phyloP scores from a whole-genome alignment of 2,797 vertebrate genomes.

The Syngnathus rostellatus region DNA sequence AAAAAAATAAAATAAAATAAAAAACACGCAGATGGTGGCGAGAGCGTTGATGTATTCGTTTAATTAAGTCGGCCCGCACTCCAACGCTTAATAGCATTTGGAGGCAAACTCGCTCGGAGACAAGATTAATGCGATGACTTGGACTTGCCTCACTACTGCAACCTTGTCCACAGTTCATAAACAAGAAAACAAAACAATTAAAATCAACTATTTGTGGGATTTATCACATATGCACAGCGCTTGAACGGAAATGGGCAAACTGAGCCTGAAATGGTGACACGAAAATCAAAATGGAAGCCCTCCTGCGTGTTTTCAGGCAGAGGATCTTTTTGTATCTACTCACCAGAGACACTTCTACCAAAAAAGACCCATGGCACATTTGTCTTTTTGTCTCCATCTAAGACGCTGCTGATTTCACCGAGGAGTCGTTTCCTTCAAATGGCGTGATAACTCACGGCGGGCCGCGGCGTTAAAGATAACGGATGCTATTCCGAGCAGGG shows the following conservation, averaged over 20 bases:
- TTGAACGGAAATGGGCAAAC: background rate
- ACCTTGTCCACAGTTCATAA: background rate
- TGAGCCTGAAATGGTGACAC: background rate
- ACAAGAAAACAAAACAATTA: background rate
- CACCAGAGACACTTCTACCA: no score
- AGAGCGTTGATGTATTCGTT: constrained; percentile 4
- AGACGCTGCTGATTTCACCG: constrained; percentile 3
- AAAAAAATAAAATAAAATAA: background rate
- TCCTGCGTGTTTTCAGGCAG: background rate
- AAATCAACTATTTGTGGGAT: background rate
- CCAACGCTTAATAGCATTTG: constrained; percentile 4
- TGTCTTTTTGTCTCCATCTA: background rate
- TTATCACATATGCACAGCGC: background rate
- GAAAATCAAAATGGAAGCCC: background rate
- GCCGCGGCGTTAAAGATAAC: constrained; percentile 16
- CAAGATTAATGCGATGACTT: constrained; percentile 4
- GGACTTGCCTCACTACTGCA: background rate
- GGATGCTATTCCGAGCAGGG: constrained; percentile 16
- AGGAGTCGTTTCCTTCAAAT: constrained; percentile 3
- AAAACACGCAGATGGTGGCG: background rate
- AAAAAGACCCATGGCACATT: background rate
- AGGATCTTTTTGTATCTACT: no score
- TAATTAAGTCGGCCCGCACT: background rate
- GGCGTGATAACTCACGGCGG: background rate
- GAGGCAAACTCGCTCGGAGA: background rate